phyloP scores from a whole-genome alignment of 2,113 vertebrate species.

The Lasiurus cinereus region DNA sequence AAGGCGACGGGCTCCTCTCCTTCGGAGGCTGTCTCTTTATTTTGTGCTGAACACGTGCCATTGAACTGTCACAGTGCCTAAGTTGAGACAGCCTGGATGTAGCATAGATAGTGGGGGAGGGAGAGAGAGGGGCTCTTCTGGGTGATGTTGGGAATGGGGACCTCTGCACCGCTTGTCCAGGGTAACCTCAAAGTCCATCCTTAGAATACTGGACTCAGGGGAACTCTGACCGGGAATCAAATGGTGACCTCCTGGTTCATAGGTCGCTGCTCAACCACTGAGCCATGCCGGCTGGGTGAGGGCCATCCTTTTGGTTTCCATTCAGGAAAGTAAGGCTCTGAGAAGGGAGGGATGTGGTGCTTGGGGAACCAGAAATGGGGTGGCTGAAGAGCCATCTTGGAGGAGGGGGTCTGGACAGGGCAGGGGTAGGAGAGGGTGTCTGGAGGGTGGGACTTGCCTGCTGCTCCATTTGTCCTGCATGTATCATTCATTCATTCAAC shows the following conservation, averaged over 20 bases:
- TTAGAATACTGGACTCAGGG: background rate
- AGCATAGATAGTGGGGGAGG: background rate
- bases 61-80: background rate
- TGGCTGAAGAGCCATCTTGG: background rate
- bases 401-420: background rate
- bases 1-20: background rate
- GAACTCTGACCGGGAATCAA: background rate
- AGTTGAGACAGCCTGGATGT: background rate
- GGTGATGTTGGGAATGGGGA: background rate
- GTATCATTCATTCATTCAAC: background rate
- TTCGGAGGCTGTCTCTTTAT: background rate
- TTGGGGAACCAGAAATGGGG: background rate
- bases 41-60: background rate
- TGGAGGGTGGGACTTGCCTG: background rate
- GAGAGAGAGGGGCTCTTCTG: background rate
- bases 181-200: background rate
- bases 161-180: background rate
- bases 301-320: background rate
- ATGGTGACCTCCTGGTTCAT: too few relatives aligned
- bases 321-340: background rate
- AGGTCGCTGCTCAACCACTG: too few relatives aligned
- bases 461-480: background rate
- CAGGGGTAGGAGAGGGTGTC: accelerated
- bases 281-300: background rate
- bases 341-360: background rate